Percentiles rank a stretch among this genome's conserved stretches.
These are phyloP conservation scores for Coryphaenoides rupestris DNA, from an alignment of 2,113 vertebrate genomes.

Conservation along the genomic window DNA sequence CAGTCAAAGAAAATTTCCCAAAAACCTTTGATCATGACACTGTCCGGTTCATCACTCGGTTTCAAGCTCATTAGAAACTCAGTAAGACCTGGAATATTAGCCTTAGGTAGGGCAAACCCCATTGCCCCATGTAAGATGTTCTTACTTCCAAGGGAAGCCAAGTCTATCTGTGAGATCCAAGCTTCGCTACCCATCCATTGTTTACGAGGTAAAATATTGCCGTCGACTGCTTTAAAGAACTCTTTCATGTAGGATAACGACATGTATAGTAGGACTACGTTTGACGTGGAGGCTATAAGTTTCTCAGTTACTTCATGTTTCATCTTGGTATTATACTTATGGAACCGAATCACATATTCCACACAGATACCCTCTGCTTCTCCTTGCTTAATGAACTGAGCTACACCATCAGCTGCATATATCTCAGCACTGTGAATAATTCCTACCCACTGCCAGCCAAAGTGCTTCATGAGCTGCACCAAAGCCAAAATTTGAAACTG, in stretches of 20 bases:
- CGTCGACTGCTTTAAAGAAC: slow-evolving; percentile 30
- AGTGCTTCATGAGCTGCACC: slow-evolving; percentile 55
- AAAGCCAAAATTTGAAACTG: slow-evolving; percentile 44
- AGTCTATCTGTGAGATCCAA: slow-evolving; percentile 50
- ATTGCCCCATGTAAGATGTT: slow-evolving; percentile 48
- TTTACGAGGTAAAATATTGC: slow-evolving; percentile 51
- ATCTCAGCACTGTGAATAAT: slow-evolving; percentile 21
- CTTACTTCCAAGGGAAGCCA: slow-evolving; percentile 32
- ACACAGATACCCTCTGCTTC: slow-evolving; percentile 49
- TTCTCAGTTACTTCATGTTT: background rate
- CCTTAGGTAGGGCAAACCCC: slow-evolving; percentile 57
- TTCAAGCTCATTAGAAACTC: slow-evolving; percentile 54
- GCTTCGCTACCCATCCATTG: slow-evolving; percentile 56
- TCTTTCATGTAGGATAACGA: slow-evolving; percentile 8
- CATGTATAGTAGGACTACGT: slow-evolving; percentile 55
- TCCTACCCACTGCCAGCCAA: slow-evolving; percentile 65
- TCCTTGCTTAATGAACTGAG: slow-evolving; percentile 36
- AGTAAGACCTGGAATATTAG: slow-evolving; percentile 41
- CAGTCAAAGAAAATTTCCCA: slow-evolving; percentile 55
- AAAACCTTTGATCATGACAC: slow-evolving; percentile 26
- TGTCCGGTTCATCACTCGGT: slow-evolving; percentile 44
- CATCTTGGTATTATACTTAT: background rate
- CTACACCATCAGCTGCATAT: slow-evolving; percentile 39
- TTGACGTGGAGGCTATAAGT: slow-evolving; percentile 47
- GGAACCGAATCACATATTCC: slow-evolving; percentile 36